Percentiles rank a stretch among this genome's conserved stretches.
Evolutionary conservation across 2,797 vertebrate species (phyloP).

Genomic region (Novumbra hubbsi): DNA sequence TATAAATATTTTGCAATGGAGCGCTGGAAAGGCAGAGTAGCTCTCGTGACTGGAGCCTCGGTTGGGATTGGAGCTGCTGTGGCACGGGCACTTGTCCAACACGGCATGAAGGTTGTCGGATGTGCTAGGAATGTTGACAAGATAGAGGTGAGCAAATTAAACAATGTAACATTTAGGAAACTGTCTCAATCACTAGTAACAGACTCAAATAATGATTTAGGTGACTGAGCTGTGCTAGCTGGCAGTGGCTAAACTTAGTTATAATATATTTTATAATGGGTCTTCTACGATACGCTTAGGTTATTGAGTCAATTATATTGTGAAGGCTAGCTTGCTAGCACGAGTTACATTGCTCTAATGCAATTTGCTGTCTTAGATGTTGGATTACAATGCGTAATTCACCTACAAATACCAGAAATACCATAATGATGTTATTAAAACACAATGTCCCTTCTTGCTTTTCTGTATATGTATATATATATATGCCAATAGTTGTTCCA

Average conservation of each 20-base stretch:
- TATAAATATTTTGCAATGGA: conserved; percentile 73
- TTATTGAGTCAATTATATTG: neutral
- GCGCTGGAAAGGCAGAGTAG: conserved; percentile 90
- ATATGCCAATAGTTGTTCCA: neutral
- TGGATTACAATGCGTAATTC: neutral
- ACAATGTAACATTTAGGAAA: conserved; percentile 6
- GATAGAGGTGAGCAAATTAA: conserved; percentile 80
- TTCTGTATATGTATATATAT: neutral
- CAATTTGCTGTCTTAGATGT: neutral
- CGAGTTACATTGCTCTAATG: neutral
- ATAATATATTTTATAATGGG: neutral
- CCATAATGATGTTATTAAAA: too few species aligned
- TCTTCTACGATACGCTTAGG: neutral
- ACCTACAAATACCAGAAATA: neutral
- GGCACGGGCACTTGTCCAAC: conserved; percentile 88
- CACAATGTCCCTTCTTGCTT: neutral
- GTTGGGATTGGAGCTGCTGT: conserved; percentile 92
- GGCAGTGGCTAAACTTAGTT: neutral
- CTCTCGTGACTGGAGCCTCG: conserved; percentile 92
- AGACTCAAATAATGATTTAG: neutral
- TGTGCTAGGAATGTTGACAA: conserved; percentile 91
- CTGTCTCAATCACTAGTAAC: neutral
- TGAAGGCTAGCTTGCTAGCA: too few species aligned
- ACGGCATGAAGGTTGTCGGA: conserved; percentile 92
- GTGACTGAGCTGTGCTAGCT: neutral